These are phyloP conservation scores for Clusia tigrina DNA, from an alignment of 2,888 invertebrate species.

Conservation along the genomic window DNA sequence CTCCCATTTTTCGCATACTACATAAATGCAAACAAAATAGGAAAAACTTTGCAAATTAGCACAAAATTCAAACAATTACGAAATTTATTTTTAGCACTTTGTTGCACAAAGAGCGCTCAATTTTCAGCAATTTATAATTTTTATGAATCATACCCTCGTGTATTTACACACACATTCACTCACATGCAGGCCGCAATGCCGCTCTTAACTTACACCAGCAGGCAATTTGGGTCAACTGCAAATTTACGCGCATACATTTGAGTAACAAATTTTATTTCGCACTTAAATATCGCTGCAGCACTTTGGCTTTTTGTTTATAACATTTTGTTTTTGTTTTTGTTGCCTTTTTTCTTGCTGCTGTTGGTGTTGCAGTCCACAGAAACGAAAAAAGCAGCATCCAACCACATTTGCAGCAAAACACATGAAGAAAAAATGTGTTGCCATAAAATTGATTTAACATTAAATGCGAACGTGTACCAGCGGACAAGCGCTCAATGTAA, in stretches of 20 bases:
- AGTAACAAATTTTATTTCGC: not conserved
- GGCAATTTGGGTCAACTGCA: conserved; percentile 6
- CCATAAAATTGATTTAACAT: not conserved
- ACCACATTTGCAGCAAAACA: not conserved
- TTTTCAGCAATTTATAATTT: conserved; percentile 1
- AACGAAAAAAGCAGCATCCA: too few species aligned
- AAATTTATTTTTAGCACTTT: conserved; percentile 8
- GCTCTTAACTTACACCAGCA: too few species aligned
- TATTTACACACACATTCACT: too few species aligned
- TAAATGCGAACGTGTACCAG: not conserved
- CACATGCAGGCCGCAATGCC: not conserved
- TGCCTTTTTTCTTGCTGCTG: not conserved
- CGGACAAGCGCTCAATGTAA: too few species aligned
- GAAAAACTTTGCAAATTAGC: not conserved
- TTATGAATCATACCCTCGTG: not conserved
- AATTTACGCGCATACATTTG: not conserved
- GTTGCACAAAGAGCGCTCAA: not conserved
- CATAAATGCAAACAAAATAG: not conserved
- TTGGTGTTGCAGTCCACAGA: not conserved
- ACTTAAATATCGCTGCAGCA: too few species aligned
- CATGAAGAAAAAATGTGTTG: not conserved
- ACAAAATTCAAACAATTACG: conserved; percentile 1
- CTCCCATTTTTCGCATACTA: too few species aligned
- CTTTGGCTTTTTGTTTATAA: conserved; percentile 2
- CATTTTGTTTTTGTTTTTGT: not conserved